phyloP scores from a whole-genome alignment of 2,888 invertebrate genomes.

The Eurytoma adleriae region DNA sequence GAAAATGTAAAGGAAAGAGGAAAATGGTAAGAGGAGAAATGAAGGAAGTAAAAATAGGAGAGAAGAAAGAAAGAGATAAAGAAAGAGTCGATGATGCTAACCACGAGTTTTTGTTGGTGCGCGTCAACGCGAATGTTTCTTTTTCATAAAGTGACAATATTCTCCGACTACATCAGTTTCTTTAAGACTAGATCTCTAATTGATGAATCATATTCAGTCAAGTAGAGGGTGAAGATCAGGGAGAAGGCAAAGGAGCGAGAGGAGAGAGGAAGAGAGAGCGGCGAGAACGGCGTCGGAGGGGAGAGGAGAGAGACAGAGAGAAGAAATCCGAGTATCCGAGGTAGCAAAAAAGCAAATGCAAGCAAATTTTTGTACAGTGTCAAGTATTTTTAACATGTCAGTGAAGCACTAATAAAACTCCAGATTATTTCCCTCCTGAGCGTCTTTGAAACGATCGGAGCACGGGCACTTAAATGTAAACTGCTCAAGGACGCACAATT shows the following conservation, averaged over 20 bases:
- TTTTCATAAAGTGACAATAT: constrained; percentile 75
- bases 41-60: constrained; percentile 51
- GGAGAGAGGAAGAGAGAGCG: neutral
- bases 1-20: constrained; percentile 57
- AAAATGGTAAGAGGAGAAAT: no score
- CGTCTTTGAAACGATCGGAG: neutral
- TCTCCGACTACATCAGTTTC: constrained; percentile 69
- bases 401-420: neutral
- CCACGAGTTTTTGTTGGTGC: constrained; percentile 73
- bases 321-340: neutral
- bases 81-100: constrained; percentile 67
- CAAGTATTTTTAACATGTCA: no score
- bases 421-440: neutral
- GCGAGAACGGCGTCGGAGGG: neutral
- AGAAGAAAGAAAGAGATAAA: constrained; percentile 59
- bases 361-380: neutral
- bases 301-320: neutral
- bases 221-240: neutral
- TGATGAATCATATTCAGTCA: neutral
- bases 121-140: constrained; percentile 65
- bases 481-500: constrained; percentile 25
- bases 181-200: constrained; percentile 59
- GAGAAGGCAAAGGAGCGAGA: neutral
- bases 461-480: neutral
- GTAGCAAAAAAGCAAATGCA: no score